Conservation (phyloP, 2,113 vertebrate species). For the Catharus bicknelli region DNA sequence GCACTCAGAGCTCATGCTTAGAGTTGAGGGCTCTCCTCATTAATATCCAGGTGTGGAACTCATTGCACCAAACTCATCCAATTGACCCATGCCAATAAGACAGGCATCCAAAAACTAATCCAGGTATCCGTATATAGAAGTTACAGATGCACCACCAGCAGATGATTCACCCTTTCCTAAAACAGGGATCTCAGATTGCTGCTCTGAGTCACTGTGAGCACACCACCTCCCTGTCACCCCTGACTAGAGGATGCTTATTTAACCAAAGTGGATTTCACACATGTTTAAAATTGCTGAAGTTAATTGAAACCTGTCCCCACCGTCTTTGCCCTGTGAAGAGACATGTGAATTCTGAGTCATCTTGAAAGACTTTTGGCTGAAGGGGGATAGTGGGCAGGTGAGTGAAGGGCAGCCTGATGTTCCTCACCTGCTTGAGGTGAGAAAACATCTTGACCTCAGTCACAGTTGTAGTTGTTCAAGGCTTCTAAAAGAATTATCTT, state of each 20-base stretch:
- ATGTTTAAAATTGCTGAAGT: slow-evolving; percentile 15
- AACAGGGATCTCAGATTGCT: not conserved
- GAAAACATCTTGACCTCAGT: not conserved
- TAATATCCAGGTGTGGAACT: not conserved
- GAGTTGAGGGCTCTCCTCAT: not conserved
- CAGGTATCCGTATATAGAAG: not conserved
- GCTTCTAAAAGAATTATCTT: not conserved
- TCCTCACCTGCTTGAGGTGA: not conserved
- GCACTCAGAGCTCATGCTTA: not conserved
- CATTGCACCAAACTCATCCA: not conserved
- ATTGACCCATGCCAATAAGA: not conserved
- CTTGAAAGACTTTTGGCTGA: not conserved
- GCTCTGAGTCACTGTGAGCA: slow-evolving; percentile 23
- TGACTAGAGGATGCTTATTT: slow-evolving; percentile 11
- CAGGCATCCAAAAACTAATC: not conserved
- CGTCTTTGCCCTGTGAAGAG: not conserved
- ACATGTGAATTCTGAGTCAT: not conserved
- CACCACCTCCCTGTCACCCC: not conserved
- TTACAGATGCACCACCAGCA: not conserved
- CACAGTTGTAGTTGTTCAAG: not conserved
- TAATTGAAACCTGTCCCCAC: not conserved
- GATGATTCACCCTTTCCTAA: slow-evolving; percentile 48
- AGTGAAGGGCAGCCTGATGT: not conserved
- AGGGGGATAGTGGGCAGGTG: not conserved
- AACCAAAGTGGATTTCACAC: slow-evolving; percentile 1